Evolutionary conservation across 2,113 vertebrate genomes (phyloP), one percentile per base, ranked within the genome.

Genomic region (Corvus cornix): DNA sequence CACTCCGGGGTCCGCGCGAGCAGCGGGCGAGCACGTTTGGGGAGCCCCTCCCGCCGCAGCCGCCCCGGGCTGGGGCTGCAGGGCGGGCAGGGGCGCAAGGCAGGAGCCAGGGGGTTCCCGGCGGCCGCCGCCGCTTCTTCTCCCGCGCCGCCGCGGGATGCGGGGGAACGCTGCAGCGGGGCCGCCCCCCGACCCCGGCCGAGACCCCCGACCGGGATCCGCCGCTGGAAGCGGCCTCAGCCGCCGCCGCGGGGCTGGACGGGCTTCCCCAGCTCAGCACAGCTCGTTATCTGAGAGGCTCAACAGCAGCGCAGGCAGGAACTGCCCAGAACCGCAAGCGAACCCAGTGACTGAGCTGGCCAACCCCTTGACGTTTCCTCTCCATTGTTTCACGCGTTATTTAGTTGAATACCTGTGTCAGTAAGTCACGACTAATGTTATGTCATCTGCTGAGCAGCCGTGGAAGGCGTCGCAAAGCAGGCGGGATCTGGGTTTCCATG

Each of bases 41-140:
- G 59, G 43, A 51, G 14, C 15, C 15, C 2, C 21, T 35, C 26
- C 41, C 7, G 41, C 55, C 11, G 21, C 44, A 43, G 53, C 7
- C 13, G 3, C 55, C 48, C 19, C 28, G 20, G n/a, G 24, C 48
- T 7, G 66, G 85, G n/a, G 49, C 19, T 27, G 58, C 33, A 33
- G 60, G 26, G 30, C 4, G 18, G 27, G 51, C 41, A 39, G 51
- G 30, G 67, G 24, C 3, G 3, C 26, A 15, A 0, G 10, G 52
- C 23, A 4, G 37, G 3, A 6, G 14, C 12, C 14, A 8, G 28
- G 8, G 43, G 5, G 1, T 2, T 22, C 9, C 43, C 10, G 37
- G 7, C 5, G 26, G 13, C 30, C 23, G 30, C 9, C 11, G 49
- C 46, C 15, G 6, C 4, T 28, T 17, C 35, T 58, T 9, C 10